Base-by-base conservation (phyloP, 1,140 invertebrate species). In the Papilio polyxenes region DNA sequence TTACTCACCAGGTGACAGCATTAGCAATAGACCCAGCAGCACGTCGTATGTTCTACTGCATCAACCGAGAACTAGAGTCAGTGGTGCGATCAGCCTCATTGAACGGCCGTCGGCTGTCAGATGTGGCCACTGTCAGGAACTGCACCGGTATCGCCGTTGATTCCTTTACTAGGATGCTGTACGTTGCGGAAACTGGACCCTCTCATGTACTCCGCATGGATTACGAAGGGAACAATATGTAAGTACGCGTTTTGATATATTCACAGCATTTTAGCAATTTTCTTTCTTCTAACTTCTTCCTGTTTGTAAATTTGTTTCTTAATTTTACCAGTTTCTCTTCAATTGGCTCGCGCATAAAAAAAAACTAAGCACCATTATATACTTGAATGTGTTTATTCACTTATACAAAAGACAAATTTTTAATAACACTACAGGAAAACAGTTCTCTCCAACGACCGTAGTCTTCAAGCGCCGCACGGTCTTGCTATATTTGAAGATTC, bases 91-190 rank as follows among this genome's bases (percentile, higher is more conserved):
- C 89, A 2, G 87, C 88, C 0, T 83, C 86, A 0, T 78, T 92
- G 9, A 77, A 81, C 10, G 92, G 91, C 0, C 75, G 82, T 1
- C 31, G 83, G 8, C 77, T 83, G 1, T 37, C 75, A 0, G 85
- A 90, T 65, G 59, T 92, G 49, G 82, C 83, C 0, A 81, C 84
- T 0, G 82, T 87, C 0, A 48, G 79, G 1, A 87, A 96, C 87
- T 96, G 98, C 15, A 95, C 95, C 3, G 96, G 96, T 0, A 83
- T 98, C 0, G 95, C 97, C 1, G 95, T 96, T 51, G 97, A 98
- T 94, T 93, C 95, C 75, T 95, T 96, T 81, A 96, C 95, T 82
- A 94, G 95, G 82, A 87, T 95, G 59, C 86, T 98, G 1, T 98
- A 98, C 88, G 97, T 96, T 90, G 94, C 95, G 0, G 97, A 97